Percentiles rank a stretch among this genome's conserved stretches.
These are phyloP conservation scores for Smithornis capensis DNA, from an alignment of 2,113 vertebrate genomes.

Conservation along the genomic window DNA sequence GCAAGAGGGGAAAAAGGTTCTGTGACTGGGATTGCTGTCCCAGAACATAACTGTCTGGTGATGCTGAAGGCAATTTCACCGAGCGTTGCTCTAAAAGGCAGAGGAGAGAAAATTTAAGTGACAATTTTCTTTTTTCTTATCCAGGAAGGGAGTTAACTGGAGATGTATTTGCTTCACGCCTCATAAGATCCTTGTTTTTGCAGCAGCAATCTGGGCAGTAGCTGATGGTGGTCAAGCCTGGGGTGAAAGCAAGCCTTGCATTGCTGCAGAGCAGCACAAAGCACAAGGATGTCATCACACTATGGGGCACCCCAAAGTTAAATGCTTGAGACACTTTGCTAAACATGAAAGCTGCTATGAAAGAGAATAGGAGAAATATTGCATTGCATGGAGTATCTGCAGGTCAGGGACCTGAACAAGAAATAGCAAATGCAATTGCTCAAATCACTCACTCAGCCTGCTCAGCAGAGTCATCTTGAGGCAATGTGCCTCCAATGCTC, in stretches of 20 bases:
- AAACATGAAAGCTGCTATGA: neutral
- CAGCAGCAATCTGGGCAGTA: neutral
- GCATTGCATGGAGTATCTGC: neutral
- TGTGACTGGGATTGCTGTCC: neutral
- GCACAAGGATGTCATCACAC: fast-evolving
- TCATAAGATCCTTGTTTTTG: fast-evolving
- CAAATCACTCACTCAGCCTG: neutral
- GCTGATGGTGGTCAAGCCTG: neutral
- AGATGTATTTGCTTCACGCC: neutral
- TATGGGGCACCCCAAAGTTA: neutral
- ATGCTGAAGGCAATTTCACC: neutral
- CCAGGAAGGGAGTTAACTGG: neutral
- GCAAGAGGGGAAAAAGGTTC: neutral
- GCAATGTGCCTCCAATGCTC: fast-evolving
- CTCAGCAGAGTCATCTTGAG: fast-evolving
- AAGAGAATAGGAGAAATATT: neutral
- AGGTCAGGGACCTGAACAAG: neutral
- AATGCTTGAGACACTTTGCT: neutral
- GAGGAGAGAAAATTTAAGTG: neutral
- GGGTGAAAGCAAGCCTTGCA: fast-evolving
- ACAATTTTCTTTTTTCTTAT: neutral
- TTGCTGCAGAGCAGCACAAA: fast-evolving
- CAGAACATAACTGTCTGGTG: neutral
- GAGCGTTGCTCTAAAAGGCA: neutral
- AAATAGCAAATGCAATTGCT: neutral